Evolutionary conservation across 2,797 vertebrate species (phyloP).

Genomic region (Falco concolor): DNA sequence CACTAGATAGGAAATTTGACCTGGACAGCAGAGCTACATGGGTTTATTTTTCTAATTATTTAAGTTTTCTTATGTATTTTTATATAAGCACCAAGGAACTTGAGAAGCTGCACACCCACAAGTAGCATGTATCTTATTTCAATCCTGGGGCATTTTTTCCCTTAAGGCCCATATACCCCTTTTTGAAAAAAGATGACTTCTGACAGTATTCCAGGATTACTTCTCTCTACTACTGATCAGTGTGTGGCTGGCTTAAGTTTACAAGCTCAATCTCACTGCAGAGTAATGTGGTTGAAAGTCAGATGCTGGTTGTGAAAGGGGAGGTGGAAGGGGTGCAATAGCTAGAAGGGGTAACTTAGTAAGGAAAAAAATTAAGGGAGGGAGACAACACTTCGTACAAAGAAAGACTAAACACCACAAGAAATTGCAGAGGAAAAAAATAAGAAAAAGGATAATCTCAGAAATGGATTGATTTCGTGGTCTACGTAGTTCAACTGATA

Average conservation of each 20-base stretch:
- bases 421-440: neutral
- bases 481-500: neutral
- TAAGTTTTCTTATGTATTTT: neutral
- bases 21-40: neutral
- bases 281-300: neutral
- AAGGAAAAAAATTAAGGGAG: neutral
- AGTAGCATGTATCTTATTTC: neutral
- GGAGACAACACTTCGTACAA: neutral
- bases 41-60: neutral
- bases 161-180: neutral
- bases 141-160: neutral
- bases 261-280: neutral
- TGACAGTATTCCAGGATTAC: neutral
- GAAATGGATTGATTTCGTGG: neutral
- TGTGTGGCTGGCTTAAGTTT: neutral
- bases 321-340: neutral
- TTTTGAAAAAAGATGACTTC: neutral
- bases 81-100: neutral
- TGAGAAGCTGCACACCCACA: neutral
- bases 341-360: neutral
- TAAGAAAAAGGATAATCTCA: neutral
- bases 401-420: neutral
- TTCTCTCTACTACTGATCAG: neutral
- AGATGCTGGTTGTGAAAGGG: neutral
- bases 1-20: neutral